Percentiles rank a stretch among this genome's conserved stretches.
phyloP scores from a whole-genome alignment of 2,888 invertebrate species.

The Nebria salina region DNA sequence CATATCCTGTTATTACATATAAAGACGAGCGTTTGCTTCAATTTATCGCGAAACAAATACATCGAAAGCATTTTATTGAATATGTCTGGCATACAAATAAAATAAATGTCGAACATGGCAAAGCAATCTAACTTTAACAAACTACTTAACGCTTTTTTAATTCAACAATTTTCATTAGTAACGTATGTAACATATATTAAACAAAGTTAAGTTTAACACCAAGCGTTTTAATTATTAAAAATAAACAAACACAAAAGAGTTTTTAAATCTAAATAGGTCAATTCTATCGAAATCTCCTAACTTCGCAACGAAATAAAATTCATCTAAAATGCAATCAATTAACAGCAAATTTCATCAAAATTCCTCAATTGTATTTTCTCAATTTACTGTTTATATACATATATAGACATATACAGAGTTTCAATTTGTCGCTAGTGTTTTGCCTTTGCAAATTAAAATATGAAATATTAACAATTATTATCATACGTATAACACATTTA shows the following conservation, averaged over 20 bases:
- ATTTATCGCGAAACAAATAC: constrained; percentile 29
- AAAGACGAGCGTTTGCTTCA: constrained; percentile 27
- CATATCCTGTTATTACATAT: neutral
- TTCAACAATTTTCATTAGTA: no score
- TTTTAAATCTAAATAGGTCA: no score
- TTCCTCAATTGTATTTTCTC: neutral
- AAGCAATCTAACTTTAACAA: no score
- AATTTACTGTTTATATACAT: neutral
- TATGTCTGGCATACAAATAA: no score
- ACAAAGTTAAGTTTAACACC: no score
- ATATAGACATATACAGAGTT: neutral
- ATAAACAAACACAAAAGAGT: no score
- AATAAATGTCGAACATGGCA: no score
- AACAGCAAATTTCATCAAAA: neutral
- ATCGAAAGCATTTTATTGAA: no score
- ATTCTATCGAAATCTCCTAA: neutral
- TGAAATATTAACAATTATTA: constrained; percentile 1
- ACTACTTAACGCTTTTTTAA: no score
- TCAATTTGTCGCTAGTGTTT: neutral
- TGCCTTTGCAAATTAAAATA: neutral
- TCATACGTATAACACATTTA: neutral
- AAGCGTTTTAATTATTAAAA: no score
- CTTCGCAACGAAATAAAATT: neutral
- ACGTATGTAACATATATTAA: no score
- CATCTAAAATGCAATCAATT: neutral